A percentile compares a stretch with the other conserved stretches of the same genome.
phyloP scores from a whole-genome alignment of 2,888 invertebrate genomes.

The Eledona agricola region DNA sequence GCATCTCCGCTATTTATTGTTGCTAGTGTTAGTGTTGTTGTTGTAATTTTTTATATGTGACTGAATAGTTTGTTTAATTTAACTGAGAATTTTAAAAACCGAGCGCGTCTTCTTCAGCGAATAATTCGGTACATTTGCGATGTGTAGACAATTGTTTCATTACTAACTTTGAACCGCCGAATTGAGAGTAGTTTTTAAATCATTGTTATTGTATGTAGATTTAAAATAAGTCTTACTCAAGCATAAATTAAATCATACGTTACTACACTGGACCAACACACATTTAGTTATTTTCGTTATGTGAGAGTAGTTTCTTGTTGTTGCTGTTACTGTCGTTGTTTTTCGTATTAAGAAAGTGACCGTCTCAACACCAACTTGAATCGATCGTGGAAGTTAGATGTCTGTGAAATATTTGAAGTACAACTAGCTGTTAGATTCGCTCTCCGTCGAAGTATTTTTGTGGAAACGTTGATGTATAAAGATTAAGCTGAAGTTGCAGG shows the following conservation, averaged over 20 bases:
- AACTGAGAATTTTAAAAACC: slow-evolving; percentile 49
- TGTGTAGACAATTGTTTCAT: too few relatives aligned
- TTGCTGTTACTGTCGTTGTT: too few relatives aligned
- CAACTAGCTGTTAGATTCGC: slow-evolving; percentile 3
- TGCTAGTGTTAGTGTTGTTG: slow-evolving; percentile 62
- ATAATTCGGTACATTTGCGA: too few relatives aligned
- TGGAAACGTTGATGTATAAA: slow-evolving; percentile 59
- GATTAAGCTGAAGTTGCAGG: slow-evolving; percentile 59
- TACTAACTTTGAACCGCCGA: too few relatives aligned
- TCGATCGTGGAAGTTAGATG: slow-evolving; percentile 38
- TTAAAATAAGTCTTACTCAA: too few relatives aligned
- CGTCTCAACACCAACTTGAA: slow-evolving; percentile 32
- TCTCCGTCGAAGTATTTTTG: slow-evolving; percentile 54
- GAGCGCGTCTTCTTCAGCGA: too few relatives aligned
- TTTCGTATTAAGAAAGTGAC: slow-evolving; percentile 9
- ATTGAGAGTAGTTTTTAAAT: too few relatives aligned
- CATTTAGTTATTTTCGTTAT: too few relatives aligned
- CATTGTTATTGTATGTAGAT: too few relatives aligned
- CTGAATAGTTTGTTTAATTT: slow-evolving; percentile 55
- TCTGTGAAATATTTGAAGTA: slow-evolving; percentile 34
- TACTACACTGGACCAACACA: too few relatives aligned
- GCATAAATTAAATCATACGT: too few relatives aligned
- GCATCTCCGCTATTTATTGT: slow-evolving; percentile 62
- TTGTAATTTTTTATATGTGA: slow-evolving; percentile 59
- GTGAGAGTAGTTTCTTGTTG: too few relatives aligned